Conservation (phyloP, 1,140 invertebrate genomes). For the Ceratitis capitata region DNA sequence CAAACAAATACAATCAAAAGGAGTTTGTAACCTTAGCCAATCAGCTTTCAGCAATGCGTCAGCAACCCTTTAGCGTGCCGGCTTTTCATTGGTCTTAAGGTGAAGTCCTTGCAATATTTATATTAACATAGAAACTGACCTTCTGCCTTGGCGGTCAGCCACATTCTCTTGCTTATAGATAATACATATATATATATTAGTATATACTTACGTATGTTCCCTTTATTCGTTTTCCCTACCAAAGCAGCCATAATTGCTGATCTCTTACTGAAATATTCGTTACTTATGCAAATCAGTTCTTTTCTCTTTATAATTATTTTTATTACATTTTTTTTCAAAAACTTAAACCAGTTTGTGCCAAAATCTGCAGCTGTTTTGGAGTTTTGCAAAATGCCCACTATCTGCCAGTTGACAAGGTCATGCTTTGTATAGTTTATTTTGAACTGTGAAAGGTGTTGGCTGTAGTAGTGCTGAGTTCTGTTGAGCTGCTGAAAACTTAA, state of each 20-base stretch:
- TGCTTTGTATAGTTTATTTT: neutral
- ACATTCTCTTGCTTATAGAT: neutral
- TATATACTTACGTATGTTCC: neutral
- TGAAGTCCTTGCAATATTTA: neutral
- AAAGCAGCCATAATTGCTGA: neutral
- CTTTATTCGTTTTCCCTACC: neutral
- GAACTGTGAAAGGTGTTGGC: neutral
- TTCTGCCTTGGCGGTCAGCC: neutral
- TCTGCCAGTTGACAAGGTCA: neutral
- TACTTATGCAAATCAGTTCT: slow-evolving; percentile 29
- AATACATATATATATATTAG: neutral
- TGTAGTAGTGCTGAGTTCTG: neutral
- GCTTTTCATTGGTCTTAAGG: neutral
- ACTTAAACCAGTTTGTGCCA: neutral
- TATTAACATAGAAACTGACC: neutral
- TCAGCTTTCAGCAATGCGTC: neutral
- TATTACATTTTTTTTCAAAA: neutral
- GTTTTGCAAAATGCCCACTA: slow-evolving; percentile 1
- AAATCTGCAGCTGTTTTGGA: neutral
- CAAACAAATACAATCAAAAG: neutral
- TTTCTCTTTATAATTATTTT: neutral
- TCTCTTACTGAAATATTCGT: slow-evolving; percentile 12
- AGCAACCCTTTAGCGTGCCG: neutral
- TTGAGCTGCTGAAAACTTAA: neutral
- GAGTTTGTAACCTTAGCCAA: neutral